A percentile compares a stretch with the other conserved stretches of the same genome.
These are phyloP conservation scores for Megalurothrips usitatus DNA, from an alignment of 2,888 invertebrate genomes.

Conservation along the genomic window DNA sequence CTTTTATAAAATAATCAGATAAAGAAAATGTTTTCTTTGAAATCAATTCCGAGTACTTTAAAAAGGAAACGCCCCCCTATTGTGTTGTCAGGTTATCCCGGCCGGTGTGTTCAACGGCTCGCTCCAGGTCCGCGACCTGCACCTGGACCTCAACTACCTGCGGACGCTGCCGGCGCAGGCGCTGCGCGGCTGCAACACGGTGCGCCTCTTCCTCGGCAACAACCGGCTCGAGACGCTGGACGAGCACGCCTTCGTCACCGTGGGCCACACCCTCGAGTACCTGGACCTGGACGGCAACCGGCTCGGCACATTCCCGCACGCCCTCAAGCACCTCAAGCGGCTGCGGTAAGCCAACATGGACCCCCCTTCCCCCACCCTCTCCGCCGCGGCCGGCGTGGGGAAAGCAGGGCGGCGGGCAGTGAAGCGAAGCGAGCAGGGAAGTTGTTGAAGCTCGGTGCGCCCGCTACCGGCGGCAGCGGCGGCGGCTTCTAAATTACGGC, in stretches of 20 bases:
- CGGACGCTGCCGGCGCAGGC: conserved; percentile 43
- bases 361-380: too few species aligned
- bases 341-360: conserved; percentile 50
- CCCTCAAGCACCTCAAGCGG: conserved; percentile 61
- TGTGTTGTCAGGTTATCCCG: neutral
- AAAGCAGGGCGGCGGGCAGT: too few species aligned
- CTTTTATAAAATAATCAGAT: too few species aligned
- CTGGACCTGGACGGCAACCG: conserved; percentile 78
- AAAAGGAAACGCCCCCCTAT: too few species aligned
- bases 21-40: too few species aligned
- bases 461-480: neutral
- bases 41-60: too few species aligned
- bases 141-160: conserved; percentile 48
- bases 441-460: too few species aligned
- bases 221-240: conserved; percentile 68
- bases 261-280: conserved; percentile 71
- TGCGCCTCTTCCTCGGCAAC: conserved; percentile 72
- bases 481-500: neutral
- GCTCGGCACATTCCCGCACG: conserved; percentile 63
- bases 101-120: conserved; percentile 44
- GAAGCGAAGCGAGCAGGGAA: too few species aligned
- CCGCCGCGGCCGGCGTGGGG: too few species aligned
- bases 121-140: conserved; percentile 46
- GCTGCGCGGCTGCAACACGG: conserved; percentile 56
- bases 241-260: conserved; percentile 65